phyloP scores from a whole-genome alignment of 2,797 vertebrate species.

The Tadarida brasiliensis region DNA sequence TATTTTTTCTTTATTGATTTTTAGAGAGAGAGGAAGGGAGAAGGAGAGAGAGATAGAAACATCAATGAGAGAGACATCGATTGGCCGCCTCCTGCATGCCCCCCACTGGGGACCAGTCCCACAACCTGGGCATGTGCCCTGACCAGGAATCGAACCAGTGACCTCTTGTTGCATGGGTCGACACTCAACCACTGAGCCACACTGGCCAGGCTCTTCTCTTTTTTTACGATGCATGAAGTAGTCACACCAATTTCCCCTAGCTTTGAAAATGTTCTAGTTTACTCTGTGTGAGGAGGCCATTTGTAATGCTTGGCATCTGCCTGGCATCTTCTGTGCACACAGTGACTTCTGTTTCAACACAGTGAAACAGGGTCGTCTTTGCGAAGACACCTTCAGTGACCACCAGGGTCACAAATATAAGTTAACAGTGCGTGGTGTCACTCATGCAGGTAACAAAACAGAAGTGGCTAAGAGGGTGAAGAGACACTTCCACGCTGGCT shows the following conservation, averaged over 20 bases:
- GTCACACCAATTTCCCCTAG: not conserved
- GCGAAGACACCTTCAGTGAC: not conserved
- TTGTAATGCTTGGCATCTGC: not conserved
- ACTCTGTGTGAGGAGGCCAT: not conserved
- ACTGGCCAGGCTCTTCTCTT: not conserved
- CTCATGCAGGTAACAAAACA: not conserved
- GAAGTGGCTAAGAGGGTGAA: not conserved
- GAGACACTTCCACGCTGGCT: rapidly evolving
- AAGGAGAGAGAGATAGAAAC: no score
- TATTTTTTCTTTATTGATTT: not conserved
- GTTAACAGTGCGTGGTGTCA: not conserved
- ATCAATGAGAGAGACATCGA: no score
- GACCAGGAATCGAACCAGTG: no score
- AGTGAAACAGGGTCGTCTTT: not conserved
- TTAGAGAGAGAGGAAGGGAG: no score
- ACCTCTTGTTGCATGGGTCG: no score
- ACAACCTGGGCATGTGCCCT: no score
- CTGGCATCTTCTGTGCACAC: not conserved
- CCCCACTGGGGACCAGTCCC: no score
- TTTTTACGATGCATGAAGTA: not conserved
- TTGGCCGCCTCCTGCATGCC: no score
- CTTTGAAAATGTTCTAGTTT: not conserved
- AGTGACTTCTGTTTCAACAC: not conserved
- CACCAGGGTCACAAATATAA: not conserved
- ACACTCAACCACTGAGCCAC: no score